Percentiles rank a stretch among this genome's conserved stretches.
These are phyloP conservation scores for Trematomus loennbergii DNA, from an alignment of 2,113 vertebrate genomes.

Conservation along the genomic window DNA sequence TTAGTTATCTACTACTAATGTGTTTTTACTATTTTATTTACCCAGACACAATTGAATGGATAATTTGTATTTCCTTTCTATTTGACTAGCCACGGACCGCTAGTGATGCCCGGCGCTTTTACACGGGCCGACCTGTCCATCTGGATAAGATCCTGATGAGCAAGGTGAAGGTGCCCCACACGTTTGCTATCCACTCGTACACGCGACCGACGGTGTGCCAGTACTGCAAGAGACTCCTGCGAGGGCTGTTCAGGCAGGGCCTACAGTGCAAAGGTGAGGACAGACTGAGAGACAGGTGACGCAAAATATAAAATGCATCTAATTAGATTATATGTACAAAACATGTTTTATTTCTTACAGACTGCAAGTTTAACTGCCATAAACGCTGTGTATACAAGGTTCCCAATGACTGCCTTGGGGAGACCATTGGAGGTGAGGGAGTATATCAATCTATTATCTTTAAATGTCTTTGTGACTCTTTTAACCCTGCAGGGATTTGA, in stretches of 20 bases:
- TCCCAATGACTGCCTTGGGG: slow-evolving; percentile 91
- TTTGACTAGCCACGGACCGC: slow-evolving; percentile 76
- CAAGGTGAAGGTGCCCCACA: slow-evolving; percentile 94
- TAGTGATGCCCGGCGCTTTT: slow-evolving; percentile 88
- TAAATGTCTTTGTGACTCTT: neutral
- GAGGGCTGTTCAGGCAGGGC: slow-evolving; percentile 91
- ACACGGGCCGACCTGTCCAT: slow-evolving; percentile 90
- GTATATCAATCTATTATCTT: neutral
- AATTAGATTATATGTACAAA: neutral
- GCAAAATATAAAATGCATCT: neutral
- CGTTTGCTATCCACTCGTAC: slow-evolving; percentile 92
- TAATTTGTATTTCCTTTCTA: neutral
- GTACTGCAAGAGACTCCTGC: slow-evolving; percentile 91
- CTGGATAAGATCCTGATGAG: slow-evolving; percentile 91
- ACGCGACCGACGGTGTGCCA: slow-evolving; percentile 92
- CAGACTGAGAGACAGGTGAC: neutral
- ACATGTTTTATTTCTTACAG: slow-evolving; percentile 67
- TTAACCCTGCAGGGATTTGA: slow-evolving; percentile 44
- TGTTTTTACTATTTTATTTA: neutral
- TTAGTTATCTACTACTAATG: too few relatives aligned
- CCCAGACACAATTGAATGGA: neutral
- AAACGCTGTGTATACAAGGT: slow-evolving; percentile 91
- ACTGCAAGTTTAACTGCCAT: slow-evolving; percentile 95
- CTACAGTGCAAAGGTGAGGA: slow-evolving; percentile 92
- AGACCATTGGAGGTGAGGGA: slow-evolving; percentile 86